These are phyloP conservation scores for Tholera decimalis DNA, from an alignment of 2,888 invertebrate species.

Conservation along the genomic window DNA sequence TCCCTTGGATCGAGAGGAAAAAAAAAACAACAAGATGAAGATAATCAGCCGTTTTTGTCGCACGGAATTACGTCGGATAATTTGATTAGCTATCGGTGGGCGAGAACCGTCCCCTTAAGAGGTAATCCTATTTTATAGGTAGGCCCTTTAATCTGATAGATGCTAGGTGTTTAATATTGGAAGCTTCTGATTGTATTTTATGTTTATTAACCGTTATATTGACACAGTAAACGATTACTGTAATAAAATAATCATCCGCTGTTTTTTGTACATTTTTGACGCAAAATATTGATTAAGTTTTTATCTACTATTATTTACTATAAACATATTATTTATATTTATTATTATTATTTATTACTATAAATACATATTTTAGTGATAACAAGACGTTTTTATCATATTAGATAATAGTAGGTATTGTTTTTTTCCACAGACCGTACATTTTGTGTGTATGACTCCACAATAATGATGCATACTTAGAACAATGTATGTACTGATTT, in stretches of 20 bases:
- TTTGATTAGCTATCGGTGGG: conserved; percentile 88
- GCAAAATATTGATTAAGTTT: conserved; percentile 17
- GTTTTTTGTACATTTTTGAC: conserved; percentile 5
- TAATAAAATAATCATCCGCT: conserved; percentile 31
- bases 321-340: not conserved
- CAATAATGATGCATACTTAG: conserved; percentile 16
- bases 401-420: not conserved
- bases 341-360: conserved; percentile 21
- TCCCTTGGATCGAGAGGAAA: conserved; percentile 76
- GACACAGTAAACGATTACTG: conserved; percentile 23
- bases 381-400: not conserved
- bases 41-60: conserved; percentile 89
- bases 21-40: conserved; percentile 79
- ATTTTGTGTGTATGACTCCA: conserved; percentile 4
- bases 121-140: conserved; percentile 85
- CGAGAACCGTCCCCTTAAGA: conserved; percentile 83
- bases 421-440: conserved; percentile 1
- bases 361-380: conserved; percentile 4
- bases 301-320: conserved; percentile 30
- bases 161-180: conserved; percentile 72
- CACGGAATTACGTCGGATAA: conserved; percentile 86
- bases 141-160: conserved; percentile 80
- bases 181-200: conserved; percentile 65
- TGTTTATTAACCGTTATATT: conserved; percentile 58
- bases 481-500: conserved; percentile 56